phyloP scores from a whole-genome alignment of 2,113 vertebrate genomes.

The Pogonocichla stellata region DNA sequence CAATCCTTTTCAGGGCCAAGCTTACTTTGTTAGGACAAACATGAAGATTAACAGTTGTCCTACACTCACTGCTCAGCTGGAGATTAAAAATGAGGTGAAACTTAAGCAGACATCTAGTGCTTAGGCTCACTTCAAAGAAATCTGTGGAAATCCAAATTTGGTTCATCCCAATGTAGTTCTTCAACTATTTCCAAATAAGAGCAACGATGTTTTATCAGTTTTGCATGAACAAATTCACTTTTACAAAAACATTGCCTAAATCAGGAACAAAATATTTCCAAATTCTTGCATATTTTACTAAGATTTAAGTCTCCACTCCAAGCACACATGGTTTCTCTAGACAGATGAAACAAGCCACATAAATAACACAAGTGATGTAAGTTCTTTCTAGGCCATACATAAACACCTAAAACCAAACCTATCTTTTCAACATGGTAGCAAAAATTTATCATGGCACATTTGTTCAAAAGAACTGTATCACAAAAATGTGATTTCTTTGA shows the following conservation, averaged over 20 bases:
- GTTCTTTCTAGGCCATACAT: too few relatives aligned
- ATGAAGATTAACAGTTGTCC: not conserved
- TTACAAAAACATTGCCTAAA: not conserved
- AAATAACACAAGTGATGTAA: not conserved
- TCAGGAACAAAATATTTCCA: not conserved
- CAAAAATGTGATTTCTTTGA: not conserved
- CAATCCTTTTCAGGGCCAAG: not conserved
- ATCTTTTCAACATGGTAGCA: not conserved
- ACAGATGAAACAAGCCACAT: not conserved
- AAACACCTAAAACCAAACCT: not conserved
- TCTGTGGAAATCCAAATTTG: not conserved
- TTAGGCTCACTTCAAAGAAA: not conserved
- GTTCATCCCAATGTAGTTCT: not conserved
- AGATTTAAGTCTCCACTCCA: not conserved
- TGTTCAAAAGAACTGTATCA: not conserved
- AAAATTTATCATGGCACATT: not conserved
- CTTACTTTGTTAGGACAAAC: not conserved
- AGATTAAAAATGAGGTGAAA: not conserved
- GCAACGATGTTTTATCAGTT: not conserved
- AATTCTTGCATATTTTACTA: not conserved
- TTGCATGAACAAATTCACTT: not conserved
- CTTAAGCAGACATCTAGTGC: not conserved
- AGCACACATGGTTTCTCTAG: not conserved
- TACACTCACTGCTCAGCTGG: not conserved
- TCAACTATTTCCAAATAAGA: not conserved